Conservation (phyloP, 2,797 vertebrate species). For the Acanthurus tractus region DNA sequence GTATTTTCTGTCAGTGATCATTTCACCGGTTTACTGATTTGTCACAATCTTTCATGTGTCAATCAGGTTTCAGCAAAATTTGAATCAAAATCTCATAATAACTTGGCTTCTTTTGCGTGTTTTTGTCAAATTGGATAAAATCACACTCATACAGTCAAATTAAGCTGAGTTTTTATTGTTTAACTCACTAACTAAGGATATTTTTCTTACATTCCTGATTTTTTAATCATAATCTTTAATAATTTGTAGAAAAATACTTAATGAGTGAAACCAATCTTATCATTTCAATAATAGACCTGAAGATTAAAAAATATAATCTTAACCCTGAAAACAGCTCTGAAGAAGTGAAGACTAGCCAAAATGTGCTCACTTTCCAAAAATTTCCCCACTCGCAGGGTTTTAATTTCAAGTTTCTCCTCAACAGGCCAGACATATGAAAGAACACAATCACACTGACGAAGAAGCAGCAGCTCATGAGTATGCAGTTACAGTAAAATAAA, state of each 20-base stretch:
- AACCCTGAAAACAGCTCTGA: not conserved
- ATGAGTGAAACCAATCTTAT: no score
- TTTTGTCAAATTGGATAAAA: not conserved
- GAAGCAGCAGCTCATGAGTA: not conserved
- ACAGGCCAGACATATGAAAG: not conserved
- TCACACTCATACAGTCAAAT: not conserved
- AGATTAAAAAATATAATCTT: not conserved
- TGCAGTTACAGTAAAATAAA: constrained; percentile 1
- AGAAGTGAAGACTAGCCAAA: not conserved
- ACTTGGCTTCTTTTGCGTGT: not conserved
- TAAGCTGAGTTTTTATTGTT: not conserved
- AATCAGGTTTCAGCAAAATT: constrained; percentile 3
- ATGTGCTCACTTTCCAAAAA: not conserved
- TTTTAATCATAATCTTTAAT: not conserved
- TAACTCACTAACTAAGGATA: not conserved
- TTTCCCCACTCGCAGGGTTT: not conserved
- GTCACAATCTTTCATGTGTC: not conserved
- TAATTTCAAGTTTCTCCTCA: not conserved
- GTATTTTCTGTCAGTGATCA: not conserved
- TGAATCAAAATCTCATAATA: not conserved
- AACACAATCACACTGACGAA: constrained; percentile 5
- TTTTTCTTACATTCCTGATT: not conserved
- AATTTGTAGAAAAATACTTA: not conserved
- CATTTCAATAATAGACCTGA: no score
- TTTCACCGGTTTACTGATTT: not conserved